Evolutionary conservation across 2,797 vertebrate genomes (phyloP).

Genomic region (Sebastes diaconus): DNA sequence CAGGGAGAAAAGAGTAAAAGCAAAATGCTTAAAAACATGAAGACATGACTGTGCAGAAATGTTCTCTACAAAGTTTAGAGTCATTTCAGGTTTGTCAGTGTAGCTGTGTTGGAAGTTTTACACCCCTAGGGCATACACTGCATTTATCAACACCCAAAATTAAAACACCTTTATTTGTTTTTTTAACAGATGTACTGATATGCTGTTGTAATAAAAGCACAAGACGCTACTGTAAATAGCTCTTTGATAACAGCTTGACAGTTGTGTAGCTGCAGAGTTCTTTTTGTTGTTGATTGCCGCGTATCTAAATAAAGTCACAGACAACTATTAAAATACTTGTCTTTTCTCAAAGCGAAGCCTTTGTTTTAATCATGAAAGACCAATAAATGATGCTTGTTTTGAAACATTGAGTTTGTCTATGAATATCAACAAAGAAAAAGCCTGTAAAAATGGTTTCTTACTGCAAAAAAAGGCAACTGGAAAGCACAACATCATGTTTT

Average conservation of each 20-base stretch:
- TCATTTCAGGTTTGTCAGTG: constrained; percentile 13
- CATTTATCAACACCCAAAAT: constrained; percentile 58
- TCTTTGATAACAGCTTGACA: constrained; percentile 71
- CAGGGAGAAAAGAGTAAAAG: neutral
- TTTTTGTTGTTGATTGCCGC: constrained; percentile 45
- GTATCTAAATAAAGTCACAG: constrained; percentile 72
- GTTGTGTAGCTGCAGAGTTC: constrained; percentile 38
- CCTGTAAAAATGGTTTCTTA: neutral
- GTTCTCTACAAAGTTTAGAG: neutral
- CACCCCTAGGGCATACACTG: constrained; percentile 21
- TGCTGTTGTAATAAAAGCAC: constrained; percentile 41
- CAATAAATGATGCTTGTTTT: constrained; percentile 37
- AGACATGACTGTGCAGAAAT: neutral
- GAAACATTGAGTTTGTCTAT: constrained; percentile 15
- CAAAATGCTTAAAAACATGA: neutral
- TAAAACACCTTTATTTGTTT: constrained; percentile 63
- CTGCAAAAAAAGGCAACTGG: neutral
- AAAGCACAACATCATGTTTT: neutral
- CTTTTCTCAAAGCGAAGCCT: constrained; percentile 23
- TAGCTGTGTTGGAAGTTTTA: constrained; percentile 13
- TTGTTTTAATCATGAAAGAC: constrained; percentile 49
- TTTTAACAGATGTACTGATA: constrained; percentile 50
- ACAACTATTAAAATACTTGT: constrained; percentile 49
- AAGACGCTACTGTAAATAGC: constrained; percentile 65
- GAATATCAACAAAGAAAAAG: constrained; percentile 37